Conservation (phyloP, 2,888 invertebrate species). For the Eupithecia dodoneata region DNA sequence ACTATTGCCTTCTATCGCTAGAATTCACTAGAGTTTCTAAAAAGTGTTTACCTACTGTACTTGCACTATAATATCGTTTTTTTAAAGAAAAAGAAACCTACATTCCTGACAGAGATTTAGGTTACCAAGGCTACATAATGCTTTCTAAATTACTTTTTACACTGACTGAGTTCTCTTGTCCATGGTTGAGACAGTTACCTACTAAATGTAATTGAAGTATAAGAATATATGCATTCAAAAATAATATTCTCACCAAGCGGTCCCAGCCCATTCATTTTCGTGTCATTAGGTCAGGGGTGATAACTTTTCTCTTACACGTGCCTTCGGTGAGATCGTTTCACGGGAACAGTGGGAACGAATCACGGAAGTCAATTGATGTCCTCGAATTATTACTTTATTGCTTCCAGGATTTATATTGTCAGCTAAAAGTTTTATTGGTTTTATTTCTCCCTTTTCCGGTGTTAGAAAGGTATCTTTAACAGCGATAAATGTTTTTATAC, state of each 20-base stretch:
- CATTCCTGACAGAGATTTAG: no score
- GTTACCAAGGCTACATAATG: no score
- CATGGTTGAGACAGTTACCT: no score
- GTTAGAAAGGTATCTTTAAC: background rate
- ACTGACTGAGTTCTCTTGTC: no score
- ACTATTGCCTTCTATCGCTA: no score
- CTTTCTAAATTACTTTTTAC: no score
- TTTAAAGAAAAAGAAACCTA: no score
- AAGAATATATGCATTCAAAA: background rate
- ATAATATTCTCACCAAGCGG: background rate
- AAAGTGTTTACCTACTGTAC: no score
- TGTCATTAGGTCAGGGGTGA: constrained; percentile 59
- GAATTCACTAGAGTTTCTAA: no score
- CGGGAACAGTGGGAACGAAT: constrained; percentile 43
- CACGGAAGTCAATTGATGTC: constrained; percentile 44
- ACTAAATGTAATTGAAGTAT: no score
- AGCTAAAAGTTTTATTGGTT: constrained; percentile 26
- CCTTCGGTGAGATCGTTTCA: constrained; percentile 51
- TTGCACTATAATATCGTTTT: no score
- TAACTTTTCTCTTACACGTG: constrained; percentile 51
- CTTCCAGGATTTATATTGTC: constrained; percentile 37
- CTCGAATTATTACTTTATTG: constrained; percentile 48
- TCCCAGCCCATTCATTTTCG: constrained; percentile 46
- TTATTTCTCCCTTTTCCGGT: background rate
- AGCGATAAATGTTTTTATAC: background rate